phyloP scores from a whole-genome alignment of 2,113 vertebrate genomes.

The Notechis scutatus region DNA sequence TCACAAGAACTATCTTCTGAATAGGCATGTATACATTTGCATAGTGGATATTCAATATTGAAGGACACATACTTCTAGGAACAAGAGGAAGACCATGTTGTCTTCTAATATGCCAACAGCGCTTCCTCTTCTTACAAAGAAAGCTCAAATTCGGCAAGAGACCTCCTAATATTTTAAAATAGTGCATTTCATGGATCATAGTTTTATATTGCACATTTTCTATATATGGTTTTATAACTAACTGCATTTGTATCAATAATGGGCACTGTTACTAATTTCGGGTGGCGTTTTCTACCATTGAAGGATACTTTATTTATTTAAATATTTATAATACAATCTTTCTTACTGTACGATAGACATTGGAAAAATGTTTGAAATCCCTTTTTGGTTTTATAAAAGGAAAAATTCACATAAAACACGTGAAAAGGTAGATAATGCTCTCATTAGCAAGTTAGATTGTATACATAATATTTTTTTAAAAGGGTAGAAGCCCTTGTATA shows the following conservation, averaged over 20 bases:
- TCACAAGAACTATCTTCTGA: not conserved
- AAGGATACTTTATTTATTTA: not conserved
- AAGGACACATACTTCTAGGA: not conserved
- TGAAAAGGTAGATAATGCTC: conserved; percentile 29
- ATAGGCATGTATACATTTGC: not conserved
- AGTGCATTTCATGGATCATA: conserved; percentile 19
- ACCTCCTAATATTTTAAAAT: not conserved
- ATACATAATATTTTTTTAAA: not conserved
- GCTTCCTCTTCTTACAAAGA: not conserved
- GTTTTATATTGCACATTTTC: conserved; percentile 8
- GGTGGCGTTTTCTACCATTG: not conserved
- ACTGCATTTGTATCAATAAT: conserved; percentile 20
- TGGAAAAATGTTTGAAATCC: not conserved
- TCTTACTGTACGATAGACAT: not conserved
- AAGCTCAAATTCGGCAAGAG: not conserved
- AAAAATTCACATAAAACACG: conserved; percentile 25
- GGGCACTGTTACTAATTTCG: conserved; percentile 7
- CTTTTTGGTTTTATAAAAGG: conserved; percentile 25
- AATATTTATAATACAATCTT: not conserved
- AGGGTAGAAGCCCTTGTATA: not conserved
- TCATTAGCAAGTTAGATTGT: conserved; percentile 28
- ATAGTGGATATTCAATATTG: not conserved
- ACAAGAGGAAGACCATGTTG: conserved; percentile 15
- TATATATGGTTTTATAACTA: conserved; percentile 7
- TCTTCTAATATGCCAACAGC: conserved; percentile 15